These are phyloP conservation scores for Mycteria americana DNA, from an alignment of 2,797 vertebrate species.

Conservation along the genomic window DNA sequence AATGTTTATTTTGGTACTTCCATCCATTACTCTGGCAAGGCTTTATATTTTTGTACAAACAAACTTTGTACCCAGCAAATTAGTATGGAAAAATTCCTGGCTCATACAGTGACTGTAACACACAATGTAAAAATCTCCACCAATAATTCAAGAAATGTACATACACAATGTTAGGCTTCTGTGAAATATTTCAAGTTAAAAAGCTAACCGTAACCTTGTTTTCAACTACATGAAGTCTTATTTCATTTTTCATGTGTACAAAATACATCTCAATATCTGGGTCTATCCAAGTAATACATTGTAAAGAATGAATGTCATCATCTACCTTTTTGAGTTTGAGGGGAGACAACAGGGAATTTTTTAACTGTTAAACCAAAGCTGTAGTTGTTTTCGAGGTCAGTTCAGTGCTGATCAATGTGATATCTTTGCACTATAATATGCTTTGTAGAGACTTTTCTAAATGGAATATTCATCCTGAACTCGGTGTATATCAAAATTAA, in stretches of 20 bases:
- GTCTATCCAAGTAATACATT: slow-evolving; percentile 44
- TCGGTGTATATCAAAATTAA: not conserved
- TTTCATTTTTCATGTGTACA: slow-evolving; percentile 61
- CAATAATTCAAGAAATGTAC: slow-evolving; percentile 27
- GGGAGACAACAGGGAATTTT: slow-evolving; percentile 35
- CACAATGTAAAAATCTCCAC: slow-evolving; percentile 4
- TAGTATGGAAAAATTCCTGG: not conserved
- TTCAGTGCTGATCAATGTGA: slow-evolving; percentile 40
- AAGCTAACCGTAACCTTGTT: slow-evolving; percentile 55
- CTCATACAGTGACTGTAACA: not conserved
- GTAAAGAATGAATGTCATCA: slow-evolving; percentile 37
- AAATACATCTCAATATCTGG: slow-evolving; percentile 46
- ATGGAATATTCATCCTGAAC: not conserved
- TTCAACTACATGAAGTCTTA: slow-evolving; percentile 49
- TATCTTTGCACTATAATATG: slow-evolving; percentile 7
- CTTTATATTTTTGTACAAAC: slow-evolving; percentile 36
- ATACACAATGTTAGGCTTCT: slow-evolving; percentile 5
- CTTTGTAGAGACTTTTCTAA: not conserved
- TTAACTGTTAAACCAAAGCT: slow-evolving; percentile 53
- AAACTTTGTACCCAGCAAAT: slow-evolving; percentile 27
- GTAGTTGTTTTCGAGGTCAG: slow-evolving; percentile 53
- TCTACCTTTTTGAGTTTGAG: slow-evolving; percentile 32
- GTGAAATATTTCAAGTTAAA: slow-evolving; percentile 44
- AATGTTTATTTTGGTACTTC: slow-evolving; percentile 48
- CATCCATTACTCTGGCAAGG: slow-evolving; percentile 27